A percentile compares a stretch with the other conserved stretches of the same genome.
These are phyloP conservation scores for Troides aeacus DNA, from an alignment of 2,888 invertebrate genomes.

Conservation along the genomic window DNA sequence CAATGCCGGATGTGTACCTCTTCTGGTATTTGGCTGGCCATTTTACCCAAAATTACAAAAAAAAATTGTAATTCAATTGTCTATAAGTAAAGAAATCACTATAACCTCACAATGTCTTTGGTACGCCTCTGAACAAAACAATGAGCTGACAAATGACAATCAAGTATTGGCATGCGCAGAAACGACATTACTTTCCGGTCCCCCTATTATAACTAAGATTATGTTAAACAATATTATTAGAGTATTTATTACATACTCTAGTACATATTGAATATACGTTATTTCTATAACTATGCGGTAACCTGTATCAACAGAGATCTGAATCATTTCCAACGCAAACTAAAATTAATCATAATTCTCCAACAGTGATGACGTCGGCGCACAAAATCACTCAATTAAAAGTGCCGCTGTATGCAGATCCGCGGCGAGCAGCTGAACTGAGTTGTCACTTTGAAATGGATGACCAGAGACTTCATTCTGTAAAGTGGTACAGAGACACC, in stretches of 20 bases:
- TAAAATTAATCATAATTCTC: constrained; percentile 6
- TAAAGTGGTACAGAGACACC: constrained; percentile 74
- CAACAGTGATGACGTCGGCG: constrained; percentile 65
- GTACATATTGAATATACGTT: neutral
- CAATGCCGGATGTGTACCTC: too few relatives aligned
- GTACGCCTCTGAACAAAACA: too few relatives aligned
- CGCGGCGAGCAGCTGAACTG: constrained; percentile 70
- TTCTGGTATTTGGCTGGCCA: too few relatives aligned
- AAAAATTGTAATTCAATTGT: too few relatives aligned
- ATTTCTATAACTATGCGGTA: neutral
- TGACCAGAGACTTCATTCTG: constrained; percentile 69
- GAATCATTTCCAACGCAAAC: neutral
- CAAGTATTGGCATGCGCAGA: too few relatives aligned
- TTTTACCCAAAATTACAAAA: too few relatives aligned
- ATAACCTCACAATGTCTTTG: too few relatives aligned
- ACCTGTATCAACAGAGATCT: neutral
- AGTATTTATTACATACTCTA: neutral
- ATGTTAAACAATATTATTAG: neutral
- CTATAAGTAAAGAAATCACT: too few relatives aligned
- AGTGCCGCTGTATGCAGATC: constrained; percentile 72
- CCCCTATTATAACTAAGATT: too few relatives aligned
- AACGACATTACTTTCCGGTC: too few relatives aligned
- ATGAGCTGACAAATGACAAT: too few relatives aligned
- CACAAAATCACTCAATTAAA: constrained; percentile 72
- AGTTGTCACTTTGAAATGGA: constrained; percentile 75